A percentile compares a stretch with the other conserved stretches of the same genome.
These are phyloP conservation scores for Semnornis frantzii DNA, from an alignment of 2,113 vertebrate genomes.

Conservation along the genomic window DNA sequence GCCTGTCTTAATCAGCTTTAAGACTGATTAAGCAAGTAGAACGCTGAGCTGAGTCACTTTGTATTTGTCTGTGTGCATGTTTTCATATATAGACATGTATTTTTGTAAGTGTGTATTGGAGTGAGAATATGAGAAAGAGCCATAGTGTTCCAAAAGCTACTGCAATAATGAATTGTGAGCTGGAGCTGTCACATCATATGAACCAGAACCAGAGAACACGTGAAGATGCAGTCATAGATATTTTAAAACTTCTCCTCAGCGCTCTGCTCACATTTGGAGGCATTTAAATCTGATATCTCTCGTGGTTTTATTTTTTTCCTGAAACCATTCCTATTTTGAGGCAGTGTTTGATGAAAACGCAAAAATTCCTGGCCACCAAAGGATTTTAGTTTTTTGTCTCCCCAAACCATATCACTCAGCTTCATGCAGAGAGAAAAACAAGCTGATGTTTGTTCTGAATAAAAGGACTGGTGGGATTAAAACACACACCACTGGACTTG, in stretches of 20 bases:
- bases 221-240: slow-evolving; percentile 29
- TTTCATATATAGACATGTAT: slow-evolving; percentile 55
- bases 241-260: slow-evolving; percentile 52
- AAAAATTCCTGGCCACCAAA: slow-evolving; percentile 37
- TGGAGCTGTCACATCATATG: slow-evolving; percentile 59
- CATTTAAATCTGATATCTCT: slow-evolving; percentile 43
- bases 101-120: slow-evolving; percentile 31
- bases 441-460: slow-evolving; percentile 16
- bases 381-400: slow-evolving; percentile 9
- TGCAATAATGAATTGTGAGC: background rate
- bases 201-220: slow-evolving; percentile 28
- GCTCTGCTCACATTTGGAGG: slow-evolving; percentile 51
- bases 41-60: slow-evolving; percentile 50
- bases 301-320: background rate
- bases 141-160: slow-evolving; percentile 23
- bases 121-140: background rate
- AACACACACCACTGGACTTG: background rate
- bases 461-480: slow-evolving; percentile 45
- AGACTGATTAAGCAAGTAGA: slow-evolving; percentile 33
- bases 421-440: background rate
- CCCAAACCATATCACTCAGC: background rate
- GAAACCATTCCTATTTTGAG: slow-evolving; percentile 10
- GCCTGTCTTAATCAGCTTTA: background rate
- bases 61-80: slow-evolving; percentile 30
- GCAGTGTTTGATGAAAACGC: slow-evolving; percentile 33